Percentiles rank a stretch among this genome's conserved stretches.
Evolutionary conservation across 2,113 vertebrate genomes (phyloP).

Genomic region (Myanophis thanlyinensis): DNA sequence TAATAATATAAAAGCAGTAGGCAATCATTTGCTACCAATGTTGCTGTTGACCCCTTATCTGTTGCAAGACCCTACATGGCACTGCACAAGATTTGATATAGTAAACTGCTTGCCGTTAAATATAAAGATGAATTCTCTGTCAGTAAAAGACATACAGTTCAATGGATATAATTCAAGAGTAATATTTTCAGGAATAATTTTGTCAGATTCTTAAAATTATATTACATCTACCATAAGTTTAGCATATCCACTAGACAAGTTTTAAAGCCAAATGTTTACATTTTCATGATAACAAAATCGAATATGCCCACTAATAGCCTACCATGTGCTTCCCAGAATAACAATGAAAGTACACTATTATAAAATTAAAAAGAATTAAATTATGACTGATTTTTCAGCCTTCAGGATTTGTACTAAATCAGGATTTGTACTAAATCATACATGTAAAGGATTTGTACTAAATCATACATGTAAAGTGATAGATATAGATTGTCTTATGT

Average conservation of each 20-base stretch:
- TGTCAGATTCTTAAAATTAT: background rate
- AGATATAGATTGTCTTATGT: background rate
- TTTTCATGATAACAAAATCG: background rate
- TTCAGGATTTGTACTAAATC: too few species aligned
- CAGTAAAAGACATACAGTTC: background rate
- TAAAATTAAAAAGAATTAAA: background rate
- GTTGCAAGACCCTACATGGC: background rate
- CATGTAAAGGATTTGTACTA: background rate
- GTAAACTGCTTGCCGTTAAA: background rate
- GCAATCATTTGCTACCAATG: background rate
- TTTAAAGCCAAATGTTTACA: background rate
- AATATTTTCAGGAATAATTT: background rate
- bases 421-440: background rate
- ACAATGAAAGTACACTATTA: background rate
- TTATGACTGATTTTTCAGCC: background rate
- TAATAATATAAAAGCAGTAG: background rate
- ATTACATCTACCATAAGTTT: background rate
- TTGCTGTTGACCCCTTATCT: background rate
- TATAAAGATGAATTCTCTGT: background rate
- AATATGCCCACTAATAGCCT: background rate
- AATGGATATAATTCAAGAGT: background rate
- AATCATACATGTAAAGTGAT: background rate
- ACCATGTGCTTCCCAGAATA: background rate
- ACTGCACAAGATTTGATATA: background rate
- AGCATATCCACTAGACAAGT: background rate